phyloP scores from a whole-genome alignment of 2,113 vertebrate genomes.

The Rhinolophus sinicus region DNA sequence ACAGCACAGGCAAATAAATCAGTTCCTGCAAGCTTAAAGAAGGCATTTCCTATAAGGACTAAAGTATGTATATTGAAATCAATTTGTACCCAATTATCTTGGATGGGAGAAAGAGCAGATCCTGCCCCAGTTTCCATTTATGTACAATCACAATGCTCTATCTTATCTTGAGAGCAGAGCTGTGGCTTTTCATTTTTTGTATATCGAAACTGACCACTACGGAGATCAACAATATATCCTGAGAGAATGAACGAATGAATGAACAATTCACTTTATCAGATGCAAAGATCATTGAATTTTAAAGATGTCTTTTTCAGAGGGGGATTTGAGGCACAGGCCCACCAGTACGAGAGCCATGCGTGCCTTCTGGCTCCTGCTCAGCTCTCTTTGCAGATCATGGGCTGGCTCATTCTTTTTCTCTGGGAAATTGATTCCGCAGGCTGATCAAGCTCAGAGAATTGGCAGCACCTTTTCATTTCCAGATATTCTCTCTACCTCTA shows the following conservation, averaged over 20 bases:
- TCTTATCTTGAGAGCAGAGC: background rate
- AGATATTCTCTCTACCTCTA: background rate
- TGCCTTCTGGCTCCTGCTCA: background rate
- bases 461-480: background rate
- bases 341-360: background rate
- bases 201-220: background rate
- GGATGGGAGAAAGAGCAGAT: background rate
- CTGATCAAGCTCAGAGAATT: background rate
- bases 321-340: background rate
- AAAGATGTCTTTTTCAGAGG: background rate
- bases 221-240: background rate
- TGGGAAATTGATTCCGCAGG: background rate
- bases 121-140: background rate
- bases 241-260: background rate
- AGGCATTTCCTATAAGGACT: background rate
- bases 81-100: background rate
- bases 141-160: background rate
- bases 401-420: background rate
- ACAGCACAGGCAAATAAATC: background rate
- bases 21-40: background rate
- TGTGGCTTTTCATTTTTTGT: background rate
- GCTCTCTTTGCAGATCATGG: background rate
- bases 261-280: background rate
- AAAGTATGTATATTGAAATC: background rate
- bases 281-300: background rate